Percentiles rank a stretch among this genome's conserved stretches.
These are phyloP conservation scores for Steromphala cineraria DNA, from an alignment of 2,888 invertebrate species.

Conservation along the genomic window DNA sequence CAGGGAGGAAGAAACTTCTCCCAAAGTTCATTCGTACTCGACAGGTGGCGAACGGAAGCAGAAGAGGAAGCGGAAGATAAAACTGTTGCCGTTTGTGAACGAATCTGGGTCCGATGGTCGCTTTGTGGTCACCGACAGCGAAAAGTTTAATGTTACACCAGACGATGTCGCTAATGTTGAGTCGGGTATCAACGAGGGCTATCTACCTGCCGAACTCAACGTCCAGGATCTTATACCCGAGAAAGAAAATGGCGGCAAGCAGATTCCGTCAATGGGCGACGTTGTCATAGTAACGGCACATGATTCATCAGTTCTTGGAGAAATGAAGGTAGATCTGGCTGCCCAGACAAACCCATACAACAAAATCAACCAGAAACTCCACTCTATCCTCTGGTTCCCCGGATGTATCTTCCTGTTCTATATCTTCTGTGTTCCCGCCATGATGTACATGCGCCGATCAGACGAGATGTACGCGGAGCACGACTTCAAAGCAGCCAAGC, in stretches of 20 bases:
- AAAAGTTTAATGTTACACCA: neutral
- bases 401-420: neutral
- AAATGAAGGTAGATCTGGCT: conserved; percentile 11
- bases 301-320: conserved; percentile 11
- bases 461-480: neutral
- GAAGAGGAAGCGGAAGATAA: neutral
- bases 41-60: neutral
- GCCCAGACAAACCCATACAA: neutral
- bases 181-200: neutral
- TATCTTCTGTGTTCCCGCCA: conserved; percentile 7
- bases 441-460: conserved; percentile 5
- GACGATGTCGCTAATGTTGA: neutral
- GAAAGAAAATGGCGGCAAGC: neutral
- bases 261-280: neutral
- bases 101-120: neutral
- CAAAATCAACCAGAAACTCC: conserved; percentile 12
- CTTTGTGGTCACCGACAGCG: neutral
- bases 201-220: neutral
- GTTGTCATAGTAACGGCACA: conserved; percentile 3
- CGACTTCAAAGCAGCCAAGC: neutral
- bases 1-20: neutral
- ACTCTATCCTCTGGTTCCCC: conserved; percentile 1
- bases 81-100: neutral
- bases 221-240: neutral
- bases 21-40: neutral